Percentiles rank a stretch among this genome's conserved stretches.
These are phyloP conservation scores for Tarsius wallacei DNA, from an alignment of 2,797 vertebrate genomes.

Conservation along the genomic window DNA sequence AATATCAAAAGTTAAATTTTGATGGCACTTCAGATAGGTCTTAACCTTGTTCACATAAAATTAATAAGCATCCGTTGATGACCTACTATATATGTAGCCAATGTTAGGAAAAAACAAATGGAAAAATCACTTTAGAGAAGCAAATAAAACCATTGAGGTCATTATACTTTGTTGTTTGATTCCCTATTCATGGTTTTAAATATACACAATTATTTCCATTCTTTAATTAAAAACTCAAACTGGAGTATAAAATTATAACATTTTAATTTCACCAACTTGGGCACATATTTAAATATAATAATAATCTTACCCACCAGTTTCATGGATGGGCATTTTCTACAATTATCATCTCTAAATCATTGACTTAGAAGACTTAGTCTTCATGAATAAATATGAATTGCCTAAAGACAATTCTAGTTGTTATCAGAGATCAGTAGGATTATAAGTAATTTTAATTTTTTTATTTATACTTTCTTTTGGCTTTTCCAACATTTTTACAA, in stretches of 20 bases:
- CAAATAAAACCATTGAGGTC: constrained; percentile 45
- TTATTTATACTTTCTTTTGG: neutral
- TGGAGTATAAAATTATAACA: constrained; percentile 50
- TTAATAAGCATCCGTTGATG: neutral
- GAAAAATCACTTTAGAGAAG: constrained; percentile 15
- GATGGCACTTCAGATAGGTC: constrained; percentile 8
- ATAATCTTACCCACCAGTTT: neutral
- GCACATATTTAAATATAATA: constrained; percentile 41
- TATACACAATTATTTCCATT: neutral
- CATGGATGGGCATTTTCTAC: constrained; percentile 13
- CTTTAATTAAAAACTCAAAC: constrained; percentile 47
- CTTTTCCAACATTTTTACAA: constrained; percentile 48
- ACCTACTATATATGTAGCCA: neutral
- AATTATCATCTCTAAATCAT: constrained; percentile 38
- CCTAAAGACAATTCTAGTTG: constrained; percentile 37
- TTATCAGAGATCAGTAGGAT: neutral
- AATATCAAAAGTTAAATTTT: constrained; percentile 27
- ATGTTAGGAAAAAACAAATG: neutral
- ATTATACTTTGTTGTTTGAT: neutral
- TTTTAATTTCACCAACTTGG: constrained; percentile 32
- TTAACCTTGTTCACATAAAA: neutral
- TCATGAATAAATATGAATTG: neutral
- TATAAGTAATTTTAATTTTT: constrained; percentile 40
- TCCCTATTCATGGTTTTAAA: constrained; percentile 42
- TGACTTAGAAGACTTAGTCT: constrained; percentile 39